Evolutionary conservation across 2,888 invertebrate genomes (phyloP), one percentile per base, ranked within the genome.

Genomic region (Rosalia funebris): DNA sequence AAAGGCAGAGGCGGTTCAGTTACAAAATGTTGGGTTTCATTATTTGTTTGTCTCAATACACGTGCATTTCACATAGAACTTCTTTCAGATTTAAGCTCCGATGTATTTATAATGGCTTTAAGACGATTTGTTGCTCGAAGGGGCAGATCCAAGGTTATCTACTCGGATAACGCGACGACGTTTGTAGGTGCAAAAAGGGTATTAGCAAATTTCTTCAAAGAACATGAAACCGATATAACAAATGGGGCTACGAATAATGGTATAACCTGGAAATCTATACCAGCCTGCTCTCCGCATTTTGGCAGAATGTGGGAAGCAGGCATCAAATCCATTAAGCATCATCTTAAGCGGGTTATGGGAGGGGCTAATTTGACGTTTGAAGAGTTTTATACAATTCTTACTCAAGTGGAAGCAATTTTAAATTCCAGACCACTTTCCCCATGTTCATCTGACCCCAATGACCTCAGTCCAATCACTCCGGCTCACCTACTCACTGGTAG

Each of bases 41-140:
- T 34, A n/a, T 34, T 34, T 34, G 34, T 34, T 2, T 34, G 34
- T 11, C 2, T 34, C 10, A 34, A n/a, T 34, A 34, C 34, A 7
- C 7, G 11, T 3, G 34, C 34, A 7, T 2, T 34, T n/a, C 34
- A 34, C 10, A 5, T 34, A n/a, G 34, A 34, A 11, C 5, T 11
- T 7, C 5, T 34, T 34, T n/a, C 34, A 7, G 25, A 45, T 1
- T 45, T 45, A 19, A 42, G 42, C 15, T 14, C 42, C 2, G 72
- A 77, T 17, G 66, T 68, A 0, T 79, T 79, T 59, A 7, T 79
- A 1, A 71, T 73, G 0, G 68, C 76, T 0, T 48, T 78, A 1
- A 55, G 71, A 1, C 57, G 76, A 46, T 79, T 79, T 46, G 57
- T 74, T 0, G 57, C 74, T 1, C 15, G 76, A 17, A 48, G 76